Percentiles rank a stretch among this genome's conserved stretches.
phyloP scores from a whole-genome alignment of 2,888 invertebrate genomes.

The Rhingia rostrata region DNA sequence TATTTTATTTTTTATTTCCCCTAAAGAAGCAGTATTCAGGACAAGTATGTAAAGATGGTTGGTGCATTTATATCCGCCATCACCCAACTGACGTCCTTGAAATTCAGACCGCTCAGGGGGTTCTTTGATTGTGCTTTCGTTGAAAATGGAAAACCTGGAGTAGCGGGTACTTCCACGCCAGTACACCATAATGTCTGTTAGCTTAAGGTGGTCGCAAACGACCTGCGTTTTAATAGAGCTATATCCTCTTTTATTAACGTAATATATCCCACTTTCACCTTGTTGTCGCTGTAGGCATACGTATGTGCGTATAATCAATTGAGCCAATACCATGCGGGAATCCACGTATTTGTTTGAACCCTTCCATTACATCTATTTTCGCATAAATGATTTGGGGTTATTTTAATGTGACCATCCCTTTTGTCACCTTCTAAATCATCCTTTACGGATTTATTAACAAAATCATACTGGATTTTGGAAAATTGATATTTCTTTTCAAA shows the following conservation, averaged over 20 bases:
- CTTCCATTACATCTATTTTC: no score
- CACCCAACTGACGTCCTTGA: conserved; percentile 12
- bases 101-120: background rate
- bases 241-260: background rate
- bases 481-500: background rate
- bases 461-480: background rate
- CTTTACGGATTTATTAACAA: background rate
- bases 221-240: conserved; percentile 9
- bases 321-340: background rate
- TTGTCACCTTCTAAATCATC: conserved; percentile 1
- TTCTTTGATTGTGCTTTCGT: background rate
- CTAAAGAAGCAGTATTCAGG: background rate
- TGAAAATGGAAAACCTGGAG: conserved; percentile 1
- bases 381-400: no score
- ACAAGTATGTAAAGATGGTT: background rate
- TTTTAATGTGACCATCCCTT: conserved; percentile 13
- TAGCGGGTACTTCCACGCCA: conserved; percentile 8
- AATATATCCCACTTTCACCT: conserved; percentile 2
- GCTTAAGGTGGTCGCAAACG: background rate
- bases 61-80: conserved; percentile 1
- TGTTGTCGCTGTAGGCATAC: conserved; percentile 4
- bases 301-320: conserved; percentile 8
- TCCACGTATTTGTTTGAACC: background rate
- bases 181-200: conserved; percentile 4
- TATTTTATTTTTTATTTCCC: background rate